Base-by-base conservation (phyloP, 2,888 invertebrate genomes). In the Microctonus brassicae region DNA sequence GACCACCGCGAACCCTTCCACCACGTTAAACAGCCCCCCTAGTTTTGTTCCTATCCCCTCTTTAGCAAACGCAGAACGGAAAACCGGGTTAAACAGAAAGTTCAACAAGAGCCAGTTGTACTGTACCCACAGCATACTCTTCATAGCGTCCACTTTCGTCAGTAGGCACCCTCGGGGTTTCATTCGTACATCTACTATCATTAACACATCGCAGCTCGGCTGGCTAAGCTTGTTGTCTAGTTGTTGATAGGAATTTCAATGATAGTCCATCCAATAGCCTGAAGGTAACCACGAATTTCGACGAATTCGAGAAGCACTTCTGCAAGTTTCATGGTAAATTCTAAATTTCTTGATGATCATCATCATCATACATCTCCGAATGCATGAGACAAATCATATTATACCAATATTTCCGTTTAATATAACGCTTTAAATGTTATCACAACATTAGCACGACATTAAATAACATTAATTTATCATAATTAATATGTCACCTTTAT, bases 41-140 rank as follows among this genome's bases (percentile, higher is more conserved):
- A 20, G 53, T 67, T 57, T 39, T 55, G 52, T 58, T 33, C 67
- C 58, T 26, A 9, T 39, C n/a, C 29, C 60, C 22, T n/a, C 52
- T 20, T 65, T 3, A 20, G 33, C 22, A 53, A 11, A 53, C 26
- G 34, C 26, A 39, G 24, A 34, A 79, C 72, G 76, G 70, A 76
- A 76, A 78, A 79, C 76, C 77, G 74, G 77, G 78, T 77, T 80
- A 78, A 80, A 78, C 79, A 66, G 62, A 57, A 73, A 73, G 24
- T 72, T 67, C 42, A 53, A 24, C 68, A 29, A 42, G 47, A 33
- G 47, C 67, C 47, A 60, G 64, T 65, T 52, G 61, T 66, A 66
- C 61, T 53, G 13, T 63, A 29, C 47, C 58, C 29, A 29, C 11
- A 33, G 22, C 22, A 22, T 34, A 26, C 63, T 36, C 57, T 29